Base-by-base conservation (phyloP, 2,797 vertebrate species). In the Ctenochaetus hawaiiensis region DNA sequence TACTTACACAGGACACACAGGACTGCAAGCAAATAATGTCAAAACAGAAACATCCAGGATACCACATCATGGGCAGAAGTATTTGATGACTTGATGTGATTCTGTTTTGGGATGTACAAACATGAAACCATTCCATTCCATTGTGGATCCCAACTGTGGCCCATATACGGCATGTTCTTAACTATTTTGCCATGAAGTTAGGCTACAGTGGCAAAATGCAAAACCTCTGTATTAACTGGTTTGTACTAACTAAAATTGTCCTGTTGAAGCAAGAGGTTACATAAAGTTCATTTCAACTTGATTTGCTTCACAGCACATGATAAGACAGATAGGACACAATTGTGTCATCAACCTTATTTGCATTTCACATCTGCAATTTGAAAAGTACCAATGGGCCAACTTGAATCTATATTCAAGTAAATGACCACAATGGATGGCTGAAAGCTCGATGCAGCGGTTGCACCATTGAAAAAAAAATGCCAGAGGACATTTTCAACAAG, bases 41-140 rank as follows among this genome's bases (percentile, higher is more conserved):
- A 80, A 57, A 64, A 67, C 54, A 58, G 56, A 45, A 74, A 75
- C 47, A 67, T 61, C 44, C 49, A 48, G 14, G 12, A 67, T 18
- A 56, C 18, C 4, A 69, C 23, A 64, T 18, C 6, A 45, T 54
- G 57, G 18, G 72, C 72, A 23, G 54, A 68, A 52, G 9, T 8
- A 22, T 43, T 26, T 61, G 60, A 51, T 70, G 37, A 59, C 56
- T 72, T 52, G 11, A 17, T 7, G 11, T 73, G 3, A 70, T 30
- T 53, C 20, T 12, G 23, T 58, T 81, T 77, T 54, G 16, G 62
- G n/a, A 58, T 48, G 26, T 13, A 57, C 30, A 60, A 51, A 47
- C 17, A 67, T 54, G 16, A 75, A 66, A 72, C 3, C 0, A 60
- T 34, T 22, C 6, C 0, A 23, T 64, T 54, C 44, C 1, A 2